Evolutionary conservation across 2,113 vertebrate species (phyloP).

Genomic region (Bufo bufo): DNA sequence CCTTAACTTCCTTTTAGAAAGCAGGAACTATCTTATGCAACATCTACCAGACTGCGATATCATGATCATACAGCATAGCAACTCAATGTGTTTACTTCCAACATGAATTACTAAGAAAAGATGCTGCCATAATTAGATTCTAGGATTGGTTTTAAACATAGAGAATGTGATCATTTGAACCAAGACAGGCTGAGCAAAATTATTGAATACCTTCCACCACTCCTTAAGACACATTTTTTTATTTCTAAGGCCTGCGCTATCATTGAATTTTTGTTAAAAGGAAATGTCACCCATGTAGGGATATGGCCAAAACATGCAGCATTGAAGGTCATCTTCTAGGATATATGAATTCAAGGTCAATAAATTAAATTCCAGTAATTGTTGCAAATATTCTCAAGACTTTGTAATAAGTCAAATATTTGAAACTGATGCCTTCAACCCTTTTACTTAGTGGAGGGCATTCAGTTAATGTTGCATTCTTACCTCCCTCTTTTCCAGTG

Average conservation of each 20-base stretch:
- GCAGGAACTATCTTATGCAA: neutral
- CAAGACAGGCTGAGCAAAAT: neutral
- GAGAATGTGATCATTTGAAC: neutral
- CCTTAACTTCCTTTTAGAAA: neutral
- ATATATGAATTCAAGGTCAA: neutral
- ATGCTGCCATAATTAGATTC: neutral
- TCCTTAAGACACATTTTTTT: too few relatives aligned
- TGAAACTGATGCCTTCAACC: neutral
- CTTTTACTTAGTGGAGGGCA: neutral
- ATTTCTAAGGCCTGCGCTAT: too few relatives aligned
- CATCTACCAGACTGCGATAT: neutral
- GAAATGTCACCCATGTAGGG: neutral
- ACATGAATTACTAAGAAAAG: neutral
- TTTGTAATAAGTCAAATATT: neutral
- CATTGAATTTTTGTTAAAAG: neutral
- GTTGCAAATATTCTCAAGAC: neutral
- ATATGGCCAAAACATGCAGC: neutral
- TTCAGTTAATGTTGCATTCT: neutral
- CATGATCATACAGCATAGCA: neutral
- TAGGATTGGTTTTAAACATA: neutral
- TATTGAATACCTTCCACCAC: too few relatives aligned
- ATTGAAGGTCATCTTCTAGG: neutral
- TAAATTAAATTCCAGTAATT: neutral
- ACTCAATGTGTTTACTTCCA: neutral
- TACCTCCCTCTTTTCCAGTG: slow-evolving; percentile 46